Evolutionary conservation across 2,113 vertebrate species (phyloP).

Genomic region (Acinonyx jubatus): DNA sequence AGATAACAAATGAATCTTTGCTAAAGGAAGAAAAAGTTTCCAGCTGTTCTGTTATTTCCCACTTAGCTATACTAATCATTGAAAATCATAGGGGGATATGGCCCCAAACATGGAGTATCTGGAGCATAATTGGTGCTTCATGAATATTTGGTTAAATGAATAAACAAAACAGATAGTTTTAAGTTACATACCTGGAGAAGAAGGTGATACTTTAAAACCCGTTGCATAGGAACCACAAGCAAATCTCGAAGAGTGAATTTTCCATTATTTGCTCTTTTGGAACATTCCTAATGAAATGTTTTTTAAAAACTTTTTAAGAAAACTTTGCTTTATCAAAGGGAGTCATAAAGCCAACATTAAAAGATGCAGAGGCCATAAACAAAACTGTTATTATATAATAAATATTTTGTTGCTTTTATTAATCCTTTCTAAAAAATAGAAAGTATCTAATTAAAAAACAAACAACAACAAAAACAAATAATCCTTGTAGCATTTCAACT

Average conservation of each 20-base stretch:
- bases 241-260: slow-evolving; percentile 97
- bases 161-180: not conserved
- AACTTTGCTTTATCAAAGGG: not conserved
- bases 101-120: not conserved
- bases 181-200: slow-evolving; percentile 92
- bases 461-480: not conserved
- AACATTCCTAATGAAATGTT: slow-evolving; percentile 91
- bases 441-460: not conserved
- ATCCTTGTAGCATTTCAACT: not conserved
- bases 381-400: not conserved
- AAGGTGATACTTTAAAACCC: slow-evolving; percentile 97
- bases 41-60: not conserved
- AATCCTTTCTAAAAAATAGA: not conserved
- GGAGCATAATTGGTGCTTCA: rapidly evolving
- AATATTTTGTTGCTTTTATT: not conserved
- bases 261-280: slow-evolving; percentile 97
- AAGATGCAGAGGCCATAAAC: not conserved
- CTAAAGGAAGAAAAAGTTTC: not conserved
- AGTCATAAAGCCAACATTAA: not conserved
- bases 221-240: slow-evolving; percentile 98
- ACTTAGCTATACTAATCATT: not conserved
- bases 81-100: not conserved
- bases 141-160: not conserved
- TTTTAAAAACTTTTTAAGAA: not conserved
- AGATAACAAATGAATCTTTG: not conserved